phyloP scores from a whole-genome alignment of 2,888 invertebrate genomes.

The Sminthurides aquaticus region DNA sequence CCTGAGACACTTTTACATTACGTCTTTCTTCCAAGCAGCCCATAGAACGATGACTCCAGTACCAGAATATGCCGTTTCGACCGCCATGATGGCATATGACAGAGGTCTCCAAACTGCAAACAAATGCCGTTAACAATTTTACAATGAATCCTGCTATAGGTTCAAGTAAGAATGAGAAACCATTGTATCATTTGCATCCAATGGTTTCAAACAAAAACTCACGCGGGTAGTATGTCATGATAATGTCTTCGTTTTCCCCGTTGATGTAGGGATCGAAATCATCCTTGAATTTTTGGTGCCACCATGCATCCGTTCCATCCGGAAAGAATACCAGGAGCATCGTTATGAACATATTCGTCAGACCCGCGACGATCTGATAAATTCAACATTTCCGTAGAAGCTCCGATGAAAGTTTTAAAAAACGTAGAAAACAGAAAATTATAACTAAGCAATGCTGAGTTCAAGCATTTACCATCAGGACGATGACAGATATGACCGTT shows the following conservation, averaged over 20 bases:
- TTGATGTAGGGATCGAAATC: conserved; percentile 33
- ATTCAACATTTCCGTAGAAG: no score
- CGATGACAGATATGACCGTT: conserved; percentile 21
- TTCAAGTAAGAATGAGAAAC: background rate
- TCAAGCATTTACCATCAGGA: conserved; percentile 30
- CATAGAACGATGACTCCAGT: conserved; percentile 27
- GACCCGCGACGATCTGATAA: conserved; percentile 20
- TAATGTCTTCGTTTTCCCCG: conserved; percentile 27
- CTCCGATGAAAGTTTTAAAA: no score
- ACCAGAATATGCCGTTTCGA: conserved; percentile 25
- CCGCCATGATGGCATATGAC: conserved; percentile 23
- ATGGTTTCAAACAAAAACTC: background rate
- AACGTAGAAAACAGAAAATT: conserved; percentile 6
- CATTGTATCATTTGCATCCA: background rate
- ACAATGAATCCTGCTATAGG: no score
- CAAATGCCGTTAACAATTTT: no score
- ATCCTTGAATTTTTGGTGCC: conserved; percentile 30
- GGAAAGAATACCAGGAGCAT: conserved; percentile 10
- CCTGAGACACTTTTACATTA: background rate
- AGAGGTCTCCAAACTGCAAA: conserved; percentile 28
- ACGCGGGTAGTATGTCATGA: conserved; percentile 26
- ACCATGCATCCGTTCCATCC: conserved; percentile 23
- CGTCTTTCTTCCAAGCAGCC: conserved; percentile 25
- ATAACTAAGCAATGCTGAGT: no score
- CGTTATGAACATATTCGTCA: conserved; percentile 10